Percentiles rank a stretch among this genome's conserved stretches.
phyloP scores from a whole-genome alignment of 2,888 invertebrate genomes.

The Galeopsomyia nigrocyanea region DNA sequence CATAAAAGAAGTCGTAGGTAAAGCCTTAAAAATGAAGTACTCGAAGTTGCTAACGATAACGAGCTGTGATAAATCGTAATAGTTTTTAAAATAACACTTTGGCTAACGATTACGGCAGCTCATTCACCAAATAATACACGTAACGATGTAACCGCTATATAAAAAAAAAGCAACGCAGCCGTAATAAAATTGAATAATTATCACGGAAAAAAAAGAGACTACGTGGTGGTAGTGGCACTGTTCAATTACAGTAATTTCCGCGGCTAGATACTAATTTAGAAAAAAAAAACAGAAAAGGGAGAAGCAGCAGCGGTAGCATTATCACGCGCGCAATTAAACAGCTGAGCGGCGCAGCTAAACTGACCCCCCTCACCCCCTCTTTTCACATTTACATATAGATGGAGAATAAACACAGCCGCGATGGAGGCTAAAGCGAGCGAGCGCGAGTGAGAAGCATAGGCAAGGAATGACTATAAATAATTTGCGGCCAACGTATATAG shows the following conservation, averaged over 20 bases:
- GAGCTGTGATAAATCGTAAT: background rate
- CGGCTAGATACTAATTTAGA: background rate
- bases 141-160: too few species aligned
- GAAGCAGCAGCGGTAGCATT: background rate
- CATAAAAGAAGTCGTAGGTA: too few species aligned
- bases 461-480: conserved; percentile 33
- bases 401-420: conserved; percentile 44
- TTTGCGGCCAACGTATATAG: conserved; percentile 30
- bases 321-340: conserved; percentile 39
- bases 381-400: conserved; percentile 50
- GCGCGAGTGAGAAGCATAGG: background rate
- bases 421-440: too few species aligned
- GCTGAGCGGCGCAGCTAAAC: conserved; percentile 4
- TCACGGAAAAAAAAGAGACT: too few species aligned
- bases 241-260: conserved; percentile 16
- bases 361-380: conserved; percentile 17
- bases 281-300: background rate
- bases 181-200: too few species aligned
- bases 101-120: too few species aligned
- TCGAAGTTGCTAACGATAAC: background rate
- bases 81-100: too few species aligned
- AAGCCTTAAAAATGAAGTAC: too few species aligned
- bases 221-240: too few species aligned
- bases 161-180: too few species aligned
- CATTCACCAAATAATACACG: too few species aligned